Percentiles rank a stretch among this genome's conserved stretches.
Conservation (phyloP, 2,113 vertebrate genomes). For the Labrus mixtus region DNA sequence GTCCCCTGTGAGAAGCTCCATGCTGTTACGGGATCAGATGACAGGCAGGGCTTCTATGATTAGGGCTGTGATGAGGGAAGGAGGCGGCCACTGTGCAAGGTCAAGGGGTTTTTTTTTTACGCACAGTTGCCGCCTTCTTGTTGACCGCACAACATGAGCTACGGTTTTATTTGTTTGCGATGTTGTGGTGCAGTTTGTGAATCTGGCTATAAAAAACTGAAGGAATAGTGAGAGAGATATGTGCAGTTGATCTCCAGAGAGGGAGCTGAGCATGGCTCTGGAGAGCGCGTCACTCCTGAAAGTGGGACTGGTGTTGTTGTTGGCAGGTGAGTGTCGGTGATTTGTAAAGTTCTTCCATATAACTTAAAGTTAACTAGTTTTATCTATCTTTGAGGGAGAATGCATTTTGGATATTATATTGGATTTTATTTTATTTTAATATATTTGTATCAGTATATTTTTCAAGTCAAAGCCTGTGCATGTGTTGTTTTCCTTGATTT, state of each 20-base stretch:
- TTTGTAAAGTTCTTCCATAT: not conserved
- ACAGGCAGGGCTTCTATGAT: slow-evolving; percentile 56
- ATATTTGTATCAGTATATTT: too few relatives aligned
- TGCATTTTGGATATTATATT: too few relatives aligned
- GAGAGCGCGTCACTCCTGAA: slow-evolving; percentile 36
- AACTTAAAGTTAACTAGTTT: too few relatives aligned
- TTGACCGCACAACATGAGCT: slow-evolving; percentile 1
- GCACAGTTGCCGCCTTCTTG: slow-evolving; percentile 9
- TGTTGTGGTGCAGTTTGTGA: not conserved
- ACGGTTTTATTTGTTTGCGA: not conserved
- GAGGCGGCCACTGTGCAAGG: slow-evolving; percentile 30
- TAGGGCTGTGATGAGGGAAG: slow-evolving; percentile 31
- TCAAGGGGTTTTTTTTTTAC: slow-evolving; percentile 43
- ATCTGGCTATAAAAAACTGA: not conserved
- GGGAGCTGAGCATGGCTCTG: slow-evolving; percentile 56
- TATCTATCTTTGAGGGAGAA: too few relatives aligned
- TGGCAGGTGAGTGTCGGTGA: slow-evolving; percentile 62
- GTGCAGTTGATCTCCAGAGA: slow-evolving; percentile 23
- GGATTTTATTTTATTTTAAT: too few relatives aligned
- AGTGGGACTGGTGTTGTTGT: slow-evolving; percentile 58
- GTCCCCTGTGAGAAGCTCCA: slow-evolving; percentile 48
- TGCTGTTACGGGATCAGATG: slow-evolving; percentile 62
- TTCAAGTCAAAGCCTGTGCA: too few relatives aligned
- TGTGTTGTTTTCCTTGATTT: too few relatives aligned
- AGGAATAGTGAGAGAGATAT: slow-evolving; percentile 25